Conservation (phyloP, 2,888 invertebrate species). For the Spatulosminthurus flaviceps region DNA sequence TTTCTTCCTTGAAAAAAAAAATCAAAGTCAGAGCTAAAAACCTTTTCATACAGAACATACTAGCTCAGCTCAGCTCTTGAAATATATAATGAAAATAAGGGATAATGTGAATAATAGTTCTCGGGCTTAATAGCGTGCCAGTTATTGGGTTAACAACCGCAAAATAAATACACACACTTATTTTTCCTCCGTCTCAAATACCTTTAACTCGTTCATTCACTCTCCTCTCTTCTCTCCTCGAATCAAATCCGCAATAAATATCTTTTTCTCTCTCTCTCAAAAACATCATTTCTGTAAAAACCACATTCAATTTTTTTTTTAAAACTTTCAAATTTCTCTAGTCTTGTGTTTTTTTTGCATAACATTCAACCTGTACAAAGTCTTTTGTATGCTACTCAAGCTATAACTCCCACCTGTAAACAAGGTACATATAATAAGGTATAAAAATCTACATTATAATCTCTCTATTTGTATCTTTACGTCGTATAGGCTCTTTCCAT, state of each 20-base stretch:
- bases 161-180: constrained; percentile 11
- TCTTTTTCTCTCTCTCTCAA: background rate
- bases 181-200: background rate
- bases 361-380: too few species aligned
- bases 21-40: background rate
- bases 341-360: too few species aligned
- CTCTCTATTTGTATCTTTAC: too few species aligned
- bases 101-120: background rate
- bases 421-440: too few species aligned
- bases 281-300: background rate
- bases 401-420: too few species aligned
- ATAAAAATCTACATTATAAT: too few species aligned
- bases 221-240: background rate
- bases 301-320: too few species aligned
- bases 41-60: background rate
- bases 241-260: background rate
- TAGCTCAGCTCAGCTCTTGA: background rate
- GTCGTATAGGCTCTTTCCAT: too few species aligned
- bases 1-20: background rate
- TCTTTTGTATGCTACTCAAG: too few species aligned
- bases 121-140: constrained; percentile 3
- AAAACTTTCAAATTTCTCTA: too few species aligned
- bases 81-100: background rate
- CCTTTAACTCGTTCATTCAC: background rate
- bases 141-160: constrained; percentile 18